Base-by-base conservation (phyloP, 1,140 invertebrate species). In the Glomeris maerens region DNA sequence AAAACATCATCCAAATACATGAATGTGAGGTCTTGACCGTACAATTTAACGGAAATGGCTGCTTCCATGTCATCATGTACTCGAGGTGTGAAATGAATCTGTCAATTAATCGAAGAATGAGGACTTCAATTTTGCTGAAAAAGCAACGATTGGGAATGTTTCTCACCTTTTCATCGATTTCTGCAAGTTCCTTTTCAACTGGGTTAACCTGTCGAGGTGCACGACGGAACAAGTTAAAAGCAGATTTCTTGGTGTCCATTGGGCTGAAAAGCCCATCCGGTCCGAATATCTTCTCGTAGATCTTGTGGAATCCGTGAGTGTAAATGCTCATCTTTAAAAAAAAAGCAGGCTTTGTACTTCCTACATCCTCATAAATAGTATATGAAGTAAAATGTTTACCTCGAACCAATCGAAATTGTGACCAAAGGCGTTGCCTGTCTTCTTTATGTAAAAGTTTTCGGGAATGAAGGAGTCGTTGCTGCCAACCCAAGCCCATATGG, bases 381-480 rank as follows among this genome's bases (percentile, higher is more conserved):
- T 17, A 7, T 42, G 5, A 7, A 20, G 23, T 10, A 42, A 42
- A 25, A 27, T 25, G 29, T 5, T 31, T 49, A 49, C 20, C 0
- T 25, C 41, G 1, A 58, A 28, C 2, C 41, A 38, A 7, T 52
- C 45, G 22, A 46, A 50, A 3, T 47, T 27, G 26, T 50, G 44
- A 23, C 57, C 57, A 10, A 47, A 39, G 2, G 57, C 39, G 28
- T 25, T 55, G 25, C 47, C 57, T 13, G 53, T 54, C 1, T 55
- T 13, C 2, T 38, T 26, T 10, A 49, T 14, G 27, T 56, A 58
- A 1, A 52, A 1, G 20, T 17, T n/a, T 4, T 48, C 14, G 3
- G 57, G 57, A 26, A 58, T 42, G 28, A 52, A 55, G 17, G 53
- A 49, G 4, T 14, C 31, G 44, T 58, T 57, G 38, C 48, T 49